Conservation (phyloP, 2,797 vertebrate species). For the Hyperoplus immaculatus region DNA sequence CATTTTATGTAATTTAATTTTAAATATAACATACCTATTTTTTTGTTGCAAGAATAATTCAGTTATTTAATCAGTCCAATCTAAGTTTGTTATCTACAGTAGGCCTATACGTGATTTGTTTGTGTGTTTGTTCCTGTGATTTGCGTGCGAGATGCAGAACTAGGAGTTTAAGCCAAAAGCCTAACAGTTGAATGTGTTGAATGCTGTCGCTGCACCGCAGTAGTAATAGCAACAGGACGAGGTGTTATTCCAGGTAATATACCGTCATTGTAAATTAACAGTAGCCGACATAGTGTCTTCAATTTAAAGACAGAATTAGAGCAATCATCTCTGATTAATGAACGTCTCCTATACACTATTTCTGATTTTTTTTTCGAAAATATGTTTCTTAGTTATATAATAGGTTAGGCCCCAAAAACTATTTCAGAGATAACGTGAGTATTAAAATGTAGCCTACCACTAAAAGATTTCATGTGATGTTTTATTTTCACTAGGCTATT, state of each 20-base stretch:
- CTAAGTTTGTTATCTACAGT: background rate
- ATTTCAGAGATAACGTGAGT: conserved; percentile 13
- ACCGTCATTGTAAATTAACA: conserved; percentile 12
- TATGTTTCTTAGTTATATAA: background rate
- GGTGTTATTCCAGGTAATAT: conserved; percentile 53
- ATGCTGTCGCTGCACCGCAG: conserved; percentile 18
- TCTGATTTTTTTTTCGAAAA: background rate
- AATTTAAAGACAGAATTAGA: background rate
- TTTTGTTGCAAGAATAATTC: background rate
- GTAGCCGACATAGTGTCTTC: background rate
- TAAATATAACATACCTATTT: background rate
- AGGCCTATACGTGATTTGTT: background rate
- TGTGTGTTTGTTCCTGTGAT: conserved; percentile 18
- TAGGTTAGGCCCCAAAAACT: background rate
- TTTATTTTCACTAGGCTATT: conserved; percentile 14
- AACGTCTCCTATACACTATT: background rate
- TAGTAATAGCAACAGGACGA: conserved; percentile 24
- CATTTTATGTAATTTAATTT: background rate
- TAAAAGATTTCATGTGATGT: conserved; percentile 41
- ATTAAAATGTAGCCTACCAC: conserved; percentile 3
- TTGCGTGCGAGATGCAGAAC: conserved; percentile 25
- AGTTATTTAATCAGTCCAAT: background rate
- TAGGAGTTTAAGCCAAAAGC: conserved; percentile 11
- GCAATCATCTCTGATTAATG: background rate
- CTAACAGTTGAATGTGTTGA: conserved; percentile 38